Evolutionary conservation across 2,797 vertebrate species (phyloP).

Genomic region (Kryptopterus vitreolus): DNA sequence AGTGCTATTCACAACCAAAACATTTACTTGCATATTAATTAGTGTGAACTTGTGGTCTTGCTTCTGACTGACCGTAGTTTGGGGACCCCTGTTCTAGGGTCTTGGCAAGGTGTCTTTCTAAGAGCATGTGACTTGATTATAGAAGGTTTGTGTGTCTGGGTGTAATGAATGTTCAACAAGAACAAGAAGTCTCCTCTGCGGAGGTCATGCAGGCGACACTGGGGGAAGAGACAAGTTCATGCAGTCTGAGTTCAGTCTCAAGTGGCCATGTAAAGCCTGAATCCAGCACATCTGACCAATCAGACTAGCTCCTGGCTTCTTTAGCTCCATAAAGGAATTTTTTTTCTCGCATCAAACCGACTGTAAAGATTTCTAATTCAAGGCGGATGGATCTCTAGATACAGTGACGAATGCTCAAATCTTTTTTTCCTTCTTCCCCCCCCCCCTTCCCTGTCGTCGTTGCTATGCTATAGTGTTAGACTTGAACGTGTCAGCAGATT

Average conservation of each 20-base stretch:
- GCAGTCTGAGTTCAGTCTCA: slow-evolving; percentile 14
- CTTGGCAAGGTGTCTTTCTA: not conserved
- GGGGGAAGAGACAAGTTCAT: not conserved
- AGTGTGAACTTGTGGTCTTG: no score
- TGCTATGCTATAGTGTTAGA: not conserved
- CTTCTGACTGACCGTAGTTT: no score
- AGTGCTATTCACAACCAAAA: no score
- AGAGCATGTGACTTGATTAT: not conserved
- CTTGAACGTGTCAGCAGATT: slow-evolving; percentile 28
- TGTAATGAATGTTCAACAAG: slow-evolving; percentile 4
- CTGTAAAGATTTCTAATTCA: not conserved
- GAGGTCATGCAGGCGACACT: slow-evolving; percentile 8
- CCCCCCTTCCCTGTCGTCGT: not conserved
- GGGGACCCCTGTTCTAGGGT: not conserved
- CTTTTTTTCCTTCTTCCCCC: not conserved
- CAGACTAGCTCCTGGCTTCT: not conserved
- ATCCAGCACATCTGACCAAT: not conserved
- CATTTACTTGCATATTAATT: no score
- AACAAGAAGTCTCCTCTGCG: not conserved
- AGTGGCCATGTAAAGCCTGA: slow-evolving; percentile 3
- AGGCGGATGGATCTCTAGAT: not conserved
- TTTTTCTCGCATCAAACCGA: not conserved
- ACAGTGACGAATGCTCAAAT: not conserved
- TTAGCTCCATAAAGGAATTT: not conserved
- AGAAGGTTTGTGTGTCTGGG: not conserved